Evolutionary conservation across 2,888 invertebrate genomes (phyloP).

Genomic region (Girardia tigrina): DNA sequence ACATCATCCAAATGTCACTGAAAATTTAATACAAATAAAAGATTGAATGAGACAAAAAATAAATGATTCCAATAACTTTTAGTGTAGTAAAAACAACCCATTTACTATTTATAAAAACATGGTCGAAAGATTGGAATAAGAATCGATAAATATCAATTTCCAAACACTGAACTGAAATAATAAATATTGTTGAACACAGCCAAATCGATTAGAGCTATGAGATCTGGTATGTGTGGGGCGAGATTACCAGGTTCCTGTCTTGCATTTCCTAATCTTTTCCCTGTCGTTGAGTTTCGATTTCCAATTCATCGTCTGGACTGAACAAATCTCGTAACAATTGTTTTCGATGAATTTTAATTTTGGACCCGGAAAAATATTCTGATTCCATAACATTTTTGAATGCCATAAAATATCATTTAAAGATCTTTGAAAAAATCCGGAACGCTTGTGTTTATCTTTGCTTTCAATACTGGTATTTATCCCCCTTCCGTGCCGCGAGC

Average conservation of each 20-base stretch:
- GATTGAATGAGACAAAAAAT: neutral
- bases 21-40: neutral
- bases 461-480: conserved; percentile 10
- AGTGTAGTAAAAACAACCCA: too few relatives aligned
- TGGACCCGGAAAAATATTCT: neutral
- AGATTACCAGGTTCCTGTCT: neutral
- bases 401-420: conserved; percentile 4
- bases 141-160: too few relatives aligned
- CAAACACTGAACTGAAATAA: neutral
- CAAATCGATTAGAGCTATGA: neutral
- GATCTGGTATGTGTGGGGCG: neutral
- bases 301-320: neutral
- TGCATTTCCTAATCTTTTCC: neutral
- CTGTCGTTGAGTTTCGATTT: neutral
- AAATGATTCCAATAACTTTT: conserved; percentile 7
- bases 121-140: too few relatives aligned
- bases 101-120: too few relatives aligned
- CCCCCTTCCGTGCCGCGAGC: too few relatives aligned
- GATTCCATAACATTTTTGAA: neutral
- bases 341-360: too few relatives aligned
- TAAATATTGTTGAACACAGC: neutral
- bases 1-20: neutral
- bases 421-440: neutral
- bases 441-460: conserved; percentile 1
- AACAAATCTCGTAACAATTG: conserved; percentile 12